Evolutionary conservation across 1,140 invertebrate genomes (phyloP).

Genomic region (Heliothis subflexa): DNA sequence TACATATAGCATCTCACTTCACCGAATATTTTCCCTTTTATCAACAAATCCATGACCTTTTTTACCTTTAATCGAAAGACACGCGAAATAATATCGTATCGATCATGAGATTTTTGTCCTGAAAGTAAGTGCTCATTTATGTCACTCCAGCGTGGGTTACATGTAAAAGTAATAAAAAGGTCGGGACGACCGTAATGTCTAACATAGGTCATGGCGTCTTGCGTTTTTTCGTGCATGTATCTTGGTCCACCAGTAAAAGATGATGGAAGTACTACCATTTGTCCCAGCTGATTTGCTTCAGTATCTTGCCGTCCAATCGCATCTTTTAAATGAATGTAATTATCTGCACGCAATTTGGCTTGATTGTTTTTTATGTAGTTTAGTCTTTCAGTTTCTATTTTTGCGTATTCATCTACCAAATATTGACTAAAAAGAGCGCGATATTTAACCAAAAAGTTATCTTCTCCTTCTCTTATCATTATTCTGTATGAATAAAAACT

Average conservation of each 20-base stretch:
- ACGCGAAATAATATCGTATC: conserved; percentile 79
- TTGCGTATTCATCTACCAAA: too few species aligned
- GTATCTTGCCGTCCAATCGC: conserved; percentile 37
- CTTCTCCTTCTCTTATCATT: conserved; percentile 49
- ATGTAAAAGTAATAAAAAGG: conserved; percentile 46
- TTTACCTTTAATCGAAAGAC: conserved; percentile 56
- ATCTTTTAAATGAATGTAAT: conserved; percentile 43
- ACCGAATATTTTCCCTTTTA: conserved; percentile 2
- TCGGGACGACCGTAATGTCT: conserved; percentile 13
- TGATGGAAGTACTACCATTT: conserved; percentile 35
- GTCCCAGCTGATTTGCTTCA: conserved; percentile 21
- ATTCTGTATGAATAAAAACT: conserved; percentile 77
- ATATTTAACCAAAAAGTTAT: background rate
- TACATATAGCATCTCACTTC: conserved; percentile 64
- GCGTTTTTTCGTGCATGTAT: conserved; percentile 25
- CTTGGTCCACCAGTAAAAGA: conserved; percentile 20
- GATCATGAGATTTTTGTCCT: conserved; percentile 54
- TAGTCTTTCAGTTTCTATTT: conserved; percentile 5
- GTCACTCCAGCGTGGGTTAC: conserved; percentile 45
- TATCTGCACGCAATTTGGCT: background rate
- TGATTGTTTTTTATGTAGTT: conserved; percentile 21
- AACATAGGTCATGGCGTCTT: conserved; percentile 38
- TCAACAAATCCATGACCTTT: background rate
- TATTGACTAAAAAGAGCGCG: conserved; percentile 3
- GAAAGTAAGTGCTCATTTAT: conserved; percentile 43